phyloP scores from a whole-genome alignment of 2,888 invertebrate genomes.

The Drosophila buzzatii region DNA sequence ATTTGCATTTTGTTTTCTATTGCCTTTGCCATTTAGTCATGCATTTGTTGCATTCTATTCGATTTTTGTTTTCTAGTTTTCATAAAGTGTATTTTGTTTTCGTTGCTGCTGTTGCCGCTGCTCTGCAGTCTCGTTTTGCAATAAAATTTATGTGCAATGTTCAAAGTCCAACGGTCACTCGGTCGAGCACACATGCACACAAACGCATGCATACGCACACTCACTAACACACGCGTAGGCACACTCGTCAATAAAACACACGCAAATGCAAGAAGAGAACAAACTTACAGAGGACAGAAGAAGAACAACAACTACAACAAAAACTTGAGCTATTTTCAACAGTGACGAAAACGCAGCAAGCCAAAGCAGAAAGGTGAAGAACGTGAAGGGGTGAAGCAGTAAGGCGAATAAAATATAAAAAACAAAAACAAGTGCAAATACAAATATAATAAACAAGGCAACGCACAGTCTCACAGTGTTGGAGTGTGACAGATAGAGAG shows the following conservation, averaged over 20 bases:
- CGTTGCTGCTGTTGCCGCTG: conserved; percentile 21
- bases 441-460: conserved; percentile 25
- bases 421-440: conserved; percentile 9
- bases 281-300: conserved; percentile 24
- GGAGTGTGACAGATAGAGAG: neutral
- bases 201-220: conserved; percentile 20
- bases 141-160: conserved; percentile 77
- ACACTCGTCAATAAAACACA: conserved; percentile 25
- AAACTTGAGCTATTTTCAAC: conserved; percentile 56
- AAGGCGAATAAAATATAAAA: conserved; percentile 22
- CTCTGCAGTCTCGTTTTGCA: conserved; percentile 52
- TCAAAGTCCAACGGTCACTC: conserved; percentile 78
- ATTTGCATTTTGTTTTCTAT: conserved; percentile 14
- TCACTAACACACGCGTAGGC: conserved; percentile 15
- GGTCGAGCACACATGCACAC: conserved; percentile 53
- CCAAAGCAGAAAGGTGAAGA: conserved; percentile 26
- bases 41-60: conserved; percentile 23
- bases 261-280: conserved; percentile 51
- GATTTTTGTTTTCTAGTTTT: conserved; percentile 43
- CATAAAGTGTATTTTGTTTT: conserved; percentile 45
- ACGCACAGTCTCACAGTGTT: conserved; percentile 24
- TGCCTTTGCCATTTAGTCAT: conserved; percentile 12
- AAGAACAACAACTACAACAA: conserved; percentile 22
- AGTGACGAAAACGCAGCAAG: conserved; percentile 47
- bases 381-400: conserved; percentile 22